Conservation (phyloP, 2,888 invertebrate genomes). For the Eumacrocentrus americanus region DNA sequence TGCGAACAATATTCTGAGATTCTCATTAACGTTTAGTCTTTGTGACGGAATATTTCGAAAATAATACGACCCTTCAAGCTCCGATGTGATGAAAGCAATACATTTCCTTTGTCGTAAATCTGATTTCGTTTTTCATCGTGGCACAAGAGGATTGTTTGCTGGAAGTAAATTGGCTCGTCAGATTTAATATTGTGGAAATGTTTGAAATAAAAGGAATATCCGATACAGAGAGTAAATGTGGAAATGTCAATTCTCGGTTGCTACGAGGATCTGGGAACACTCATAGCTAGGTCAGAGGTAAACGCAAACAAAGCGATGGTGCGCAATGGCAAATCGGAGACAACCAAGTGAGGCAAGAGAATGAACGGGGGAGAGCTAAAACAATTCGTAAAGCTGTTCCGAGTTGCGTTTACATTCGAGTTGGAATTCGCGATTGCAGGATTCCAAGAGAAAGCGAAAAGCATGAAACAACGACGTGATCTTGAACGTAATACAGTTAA, state of each 20-base stretch:
- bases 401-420: constrained; percentile 46
- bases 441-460: constrained; percentile 43
- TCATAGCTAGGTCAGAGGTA: not conserved
- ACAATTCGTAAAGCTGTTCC: constrained; percentile 46
- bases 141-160: not conserved
- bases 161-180: constrained; percentile 6
- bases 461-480: constrained; percentile 26
- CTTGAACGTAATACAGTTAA: not conserved
- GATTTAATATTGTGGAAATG: not conserved
- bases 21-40: not conserved
- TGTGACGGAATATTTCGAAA: too few species aligned
- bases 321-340: not conserved
- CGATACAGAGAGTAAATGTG: not conserved
- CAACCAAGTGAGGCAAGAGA: constrained; percentile 9
- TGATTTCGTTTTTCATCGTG: not conserved
- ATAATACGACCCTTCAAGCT: too few species aligned
- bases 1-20: not conserved
- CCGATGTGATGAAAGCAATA: too few species aligned
- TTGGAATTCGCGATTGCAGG: constrained; percentile 56
- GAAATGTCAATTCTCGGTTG: not conserved
- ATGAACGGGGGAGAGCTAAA: constrained; percentile 27
- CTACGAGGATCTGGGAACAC: not conserved
- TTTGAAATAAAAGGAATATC: not conserved
- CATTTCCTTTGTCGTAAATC: too few species aligned
- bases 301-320: not conserved